phyloP scores from a whole-genome alignment of 92 coral and sea anemone species.

The Palythoa heliodiscus region DNA sequence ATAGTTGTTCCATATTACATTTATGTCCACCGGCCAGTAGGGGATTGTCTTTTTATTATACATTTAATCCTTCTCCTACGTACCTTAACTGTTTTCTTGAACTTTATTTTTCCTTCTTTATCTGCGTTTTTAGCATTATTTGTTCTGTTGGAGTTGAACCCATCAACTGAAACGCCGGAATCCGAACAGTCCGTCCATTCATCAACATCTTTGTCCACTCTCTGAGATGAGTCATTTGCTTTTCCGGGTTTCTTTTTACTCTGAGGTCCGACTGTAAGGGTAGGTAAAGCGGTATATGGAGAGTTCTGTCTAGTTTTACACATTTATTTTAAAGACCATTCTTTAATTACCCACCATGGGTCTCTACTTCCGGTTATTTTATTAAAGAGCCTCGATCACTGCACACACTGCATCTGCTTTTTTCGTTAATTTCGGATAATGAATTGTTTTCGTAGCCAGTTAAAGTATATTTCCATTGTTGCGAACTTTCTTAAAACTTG shows the following conservation, averaged over 20 bases:
- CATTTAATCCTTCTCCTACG: neutral
- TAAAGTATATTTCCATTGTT: no score
- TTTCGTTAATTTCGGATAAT: no score
- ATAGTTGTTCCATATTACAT: neutral
- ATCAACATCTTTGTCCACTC: neutral
- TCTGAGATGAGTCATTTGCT: neutral
- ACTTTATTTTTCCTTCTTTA: neutral
- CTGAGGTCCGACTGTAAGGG: neutral
- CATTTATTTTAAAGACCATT: no score
- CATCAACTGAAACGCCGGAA: neutral
- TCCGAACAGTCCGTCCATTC: neutral
- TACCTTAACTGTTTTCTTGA: conserved; percentile 4
- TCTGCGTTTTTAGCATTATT: neutral
- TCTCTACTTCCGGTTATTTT: no score
- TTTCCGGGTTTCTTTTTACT: neutral
- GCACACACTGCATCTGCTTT: no score
- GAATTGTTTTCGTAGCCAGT: no score
- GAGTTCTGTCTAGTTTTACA: no score
- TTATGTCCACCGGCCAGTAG: neutral
- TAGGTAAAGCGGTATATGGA: neutral
- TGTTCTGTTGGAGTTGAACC: neutral
- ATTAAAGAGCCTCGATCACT: no score
- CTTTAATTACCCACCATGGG: no score
- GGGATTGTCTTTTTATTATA: neutral
- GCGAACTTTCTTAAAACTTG: no score